Evolutionary conservation across 2,888 invertebrate genomes (phyloP).

Genomic region (Ryuthela nishihirai): DNA sequence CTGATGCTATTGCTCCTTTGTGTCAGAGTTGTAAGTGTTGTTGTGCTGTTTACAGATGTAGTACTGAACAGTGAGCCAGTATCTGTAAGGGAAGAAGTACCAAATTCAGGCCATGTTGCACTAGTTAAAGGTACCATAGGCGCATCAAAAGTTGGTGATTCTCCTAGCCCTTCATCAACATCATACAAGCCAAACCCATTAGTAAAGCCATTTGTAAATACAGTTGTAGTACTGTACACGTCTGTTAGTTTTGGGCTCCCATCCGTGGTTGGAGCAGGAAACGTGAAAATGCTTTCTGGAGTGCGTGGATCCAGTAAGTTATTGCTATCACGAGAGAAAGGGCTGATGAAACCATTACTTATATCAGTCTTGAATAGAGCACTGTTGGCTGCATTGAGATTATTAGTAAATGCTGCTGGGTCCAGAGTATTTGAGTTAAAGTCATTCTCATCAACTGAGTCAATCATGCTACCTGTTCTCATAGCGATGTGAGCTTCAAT

Average conservation of each 20-base stretch:
- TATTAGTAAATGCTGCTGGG: constrained; percentile 7
- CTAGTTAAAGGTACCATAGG: constrained; percentile 6
- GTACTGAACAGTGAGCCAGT: constrained; percentile 14
- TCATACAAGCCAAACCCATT: constrained; percentile 45
- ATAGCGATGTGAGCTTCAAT: constrained; percentile 97
- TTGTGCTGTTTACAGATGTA: background rate
- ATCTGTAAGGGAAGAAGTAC: constrained; percentile 8
- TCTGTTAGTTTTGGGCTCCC: constrained; percentile 18
- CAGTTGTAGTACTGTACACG: constrained; percentile 1
- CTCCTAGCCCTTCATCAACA: constrained; percentile 49
- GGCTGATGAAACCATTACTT: constrained; percentile 11
- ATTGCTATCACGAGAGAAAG: constrained; percentile 31
- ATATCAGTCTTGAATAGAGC: constrained; percentile 15
- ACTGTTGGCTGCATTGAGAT: constrained; percentile 27
- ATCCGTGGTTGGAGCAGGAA: background rate
- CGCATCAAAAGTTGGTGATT: constrained; percentile 48
- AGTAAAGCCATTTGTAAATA: constrained; percentile 5
- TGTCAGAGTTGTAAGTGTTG: constrained; percentile 10
- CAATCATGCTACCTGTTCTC: constrained; percentile 70
- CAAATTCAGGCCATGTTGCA: constrained; percentile 36
- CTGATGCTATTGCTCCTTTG: constrained; percentile 26
- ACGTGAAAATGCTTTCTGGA: constrained; percentile 12
- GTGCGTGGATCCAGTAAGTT: constrained; percentile 14
- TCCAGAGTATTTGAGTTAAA: constrained; percentile 20
- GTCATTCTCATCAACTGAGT: constrained; percentile 47